Conservation (phyloP, 1,140 invertebrate genomes). For the Parapsyche elsis region DNA sequence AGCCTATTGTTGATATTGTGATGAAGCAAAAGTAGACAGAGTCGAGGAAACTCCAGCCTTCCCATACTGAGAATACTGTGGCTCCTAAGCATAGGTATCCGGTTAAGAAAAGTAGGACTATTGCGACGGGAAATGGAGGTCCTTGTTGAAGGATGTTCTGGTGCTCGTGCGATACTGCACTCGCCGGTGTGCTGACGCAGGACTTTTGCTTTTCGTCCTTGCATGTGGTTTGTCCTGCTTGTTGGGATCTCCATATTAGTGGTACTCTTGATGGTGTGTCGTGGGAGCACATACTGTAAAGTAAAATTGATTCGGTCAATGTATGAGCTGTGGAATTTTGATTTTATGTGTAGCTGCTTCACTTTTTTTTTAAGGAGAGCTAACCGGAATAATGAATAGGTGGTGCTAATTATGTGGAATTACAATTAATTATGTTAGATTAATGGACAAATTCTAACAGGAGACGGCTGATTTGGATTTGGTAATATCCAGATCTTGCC, state of each 20-base stretch:
- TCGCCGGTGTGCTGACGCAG: conserved; percentile 60
- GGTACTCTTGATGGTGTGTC: conserved; percentile 79
- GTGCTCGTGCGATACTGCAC: conserved; percentile 59
- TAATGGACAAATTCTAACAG: no score
- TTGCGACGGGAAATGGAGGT: conserved; percentile 75
- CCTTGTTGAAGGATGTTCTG: conserved; percentile 57
- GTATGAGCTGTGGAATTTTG: not conserved
- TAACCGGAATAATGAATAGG: no score
- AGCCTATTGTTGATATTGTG: conserved; percentile 87
- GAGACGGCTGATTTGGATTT: no score
- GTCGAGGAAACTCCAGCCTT: conserved; percentile 84
- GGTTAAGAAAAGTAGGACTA: conserved; percentile 76
- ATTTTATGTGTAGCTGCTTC: no score
- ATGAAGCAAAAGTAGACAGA: conserved; percentile 91
- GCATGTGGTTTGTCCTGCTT: conserved; percentile 25
- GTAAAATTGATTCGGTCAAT: conserved; percentile 45
- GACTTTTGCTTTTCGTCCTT: conserved; percentile 61
- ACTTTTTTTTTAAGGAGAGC: no score
- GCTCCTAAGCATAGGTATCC: conserved; percentile 80
- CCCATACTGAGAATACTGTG: conserved; percentile 76
- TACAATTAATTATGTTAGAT: no score
- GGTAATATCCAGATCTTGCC: no score
- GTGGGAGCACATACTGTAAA: conserved; percentile 70
- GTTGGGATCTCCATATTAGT: conserved; percentile 69
- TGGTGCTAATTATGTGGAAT: no score